Evolutionary conservation across 2,113 vertebrate genomes (phyloP).

Genomic region (Probosciger aterrimus): DNA sequence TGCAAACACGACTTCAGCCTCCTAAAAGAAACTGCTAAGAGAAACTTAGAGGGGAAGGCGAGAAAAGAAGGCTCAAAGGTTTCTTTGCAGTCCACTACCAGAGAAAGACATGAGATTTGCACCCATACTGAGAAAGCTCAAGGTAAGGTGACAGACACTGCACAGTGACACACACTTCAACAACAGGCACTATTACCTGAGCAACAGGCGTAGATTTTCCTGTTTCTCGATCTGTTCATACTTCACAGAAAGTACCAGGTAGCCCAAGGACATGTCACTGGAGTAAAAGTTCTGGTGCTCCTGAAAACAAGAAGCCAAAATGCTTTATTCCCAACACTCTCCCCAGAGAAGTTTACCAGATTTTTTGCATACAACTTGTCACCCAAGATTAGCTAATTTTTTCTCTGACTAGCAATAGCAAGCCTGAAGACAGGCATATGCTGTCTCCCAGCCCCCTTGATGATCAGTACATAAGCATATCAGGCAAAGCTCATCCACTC

Average conservation of each 20-base stretch:
- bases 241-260: conserved; percentile 85
- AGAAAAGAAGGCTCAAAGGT: background rate
- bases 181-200: conserved; percentile 76
- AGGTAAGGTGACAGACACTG: background rate
- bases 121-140: background rate
- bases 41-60: background rate
- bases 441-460: background rate
- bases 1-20: background rate
- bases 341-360: background rate
- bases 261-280: conserved; percentile 78
- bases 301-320: conserved; percentile 58
- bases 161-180: background rate
- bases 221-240: conserved; percentile 81
- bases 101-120: background rate
- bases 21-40: background rate
- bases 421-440: background rate
- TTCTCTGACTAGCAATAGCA: background rate
- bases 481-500: background rate
- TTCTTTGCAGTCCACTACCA: background rate
- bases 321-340: background rate
- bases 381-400: background rate
- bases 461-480: background rate
- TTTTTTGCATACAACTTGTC: background rate
- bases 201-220: conserved; percentile 80
- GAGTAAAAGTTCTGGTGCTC: conserved; percentile 90